Percentiles rank a stretch among this genome's conserved stretches.
Conservation (phyloP, 92 coral and sea anemone genomes). For the Porites lobata region DNA sequence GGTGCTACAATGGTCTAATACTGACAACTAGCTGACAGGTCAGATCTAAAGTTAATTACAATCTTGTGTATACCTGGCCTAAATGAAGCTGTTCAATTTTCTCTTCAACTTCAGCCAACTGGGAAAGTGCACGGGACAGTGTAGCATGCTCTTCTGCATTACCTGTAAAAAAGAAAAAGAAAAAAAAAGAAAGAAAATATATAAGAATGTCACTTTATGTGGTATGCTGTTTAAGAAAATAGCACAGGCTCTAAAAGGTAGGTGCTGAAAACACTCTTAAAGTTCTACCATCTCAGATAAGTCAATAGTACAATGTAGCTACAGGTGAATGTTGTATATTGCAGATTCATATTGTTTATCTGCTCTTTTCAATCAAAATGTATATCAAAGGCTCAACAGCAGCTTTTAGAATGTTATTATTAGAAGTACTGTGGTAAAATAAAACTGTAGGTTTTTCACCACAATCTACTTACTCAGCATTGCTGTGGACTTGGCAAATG, state of each 20-base stretch:
- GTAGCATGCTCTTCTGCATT: slow-evolving; percentile 97
- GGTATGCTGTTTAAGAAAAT: too few species aligned
- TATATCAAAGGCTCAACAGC: too few species aligned
- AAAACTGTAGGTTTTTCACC: too few species aligned
- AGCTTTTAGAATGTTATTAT: too few species aligned
- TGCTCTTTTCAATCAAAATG: too few species aligned
- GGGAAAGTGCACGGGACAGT: slow-evolving; percentile 93
- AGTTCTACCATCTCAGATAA: background rate
- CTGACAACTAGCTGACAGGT: too few species aligned
- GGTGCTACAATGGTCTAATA: too few species aligned
- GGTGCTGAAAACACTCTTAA: background rate
- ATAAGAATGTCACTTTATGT: background rate
- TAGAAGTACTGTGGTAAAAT: too few species aligned
- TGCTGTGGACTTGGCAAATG: slow-evolving; percentile 93
- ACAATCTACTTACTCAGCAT: slow-evolving; percentile 88
- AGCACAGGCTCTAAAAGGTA: too few species aligned
- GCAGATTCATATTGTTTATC: too few species aligned
- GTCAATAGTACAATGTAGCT: too few species aligned
- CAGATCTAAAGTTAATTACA: background rate
- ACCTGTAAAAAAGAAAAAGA: slow-evolving; percentile 58
- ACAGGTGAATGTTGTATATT: too few species aligned
- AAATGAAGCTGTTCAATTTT: slow-evolving; percentile 92
- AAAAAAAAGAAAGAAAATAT: background rate
- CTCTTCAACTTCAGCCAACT: slow-evolving; percentile 98
- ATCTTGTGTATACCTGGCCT: slow-evolving; percentile 68